Conservation (phyloP, 2,888 invertebrate species). For the Papilio gigon region DNA sequence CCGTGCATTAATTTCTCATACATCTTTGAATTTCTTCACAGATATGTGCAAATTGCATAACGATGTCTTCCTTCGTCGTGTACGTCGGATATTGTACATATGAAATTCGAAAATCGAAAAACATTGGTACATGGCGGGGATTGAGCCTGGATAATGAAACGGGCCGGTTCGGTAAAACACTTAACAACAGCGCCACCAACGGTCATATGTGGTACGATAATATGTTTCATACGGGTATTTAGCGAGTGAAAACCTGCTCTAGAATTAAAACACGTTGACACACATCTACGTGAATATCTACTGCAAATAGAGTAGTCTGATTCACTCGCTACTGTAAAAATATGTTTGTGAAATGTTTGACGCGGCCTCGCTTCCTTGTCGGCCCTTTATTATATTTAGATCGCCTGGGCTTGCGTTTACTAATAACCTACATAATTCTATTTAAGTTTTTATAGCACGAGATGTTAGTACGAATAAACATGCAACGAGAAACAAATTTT, state of each 20-base stretch:
- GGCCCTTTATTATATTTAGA: conserved; percentile 43
- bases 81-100: too few relatives aligned
- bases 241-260: neutral
- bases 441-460: neutral
- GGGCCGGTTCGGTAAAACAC: too few relatives aligned
- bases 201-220: too few relatives aligned
- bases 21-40: too few relatives aligned
- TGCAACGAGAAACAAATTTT: neutral
- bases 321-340: conserved; percentile 47
- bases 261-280: conserved; percentile 7
- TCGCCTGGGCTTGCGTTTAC: conserved; percentile 17
- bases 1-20: too few relatives aligned
- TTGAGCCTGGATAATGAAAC: too few relatives aligned
- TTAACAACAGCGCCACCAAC: too few relatives aligned
- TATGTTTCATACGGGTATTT: neutral
- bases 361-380: conserved; percentile 45
- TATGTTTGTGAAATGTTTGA: conserved; percentile 39
- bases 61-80: too few relatives aligned
- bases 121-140: too few relatives aligned
- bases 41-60: too few relatives aligned
- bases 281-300: conserved; percentile 5
- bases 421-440: conserved; percentile 18
- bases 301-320: conserved; percentile 49
- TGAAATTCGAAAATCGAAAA: too few relatives aligned
- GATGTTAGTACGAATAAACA: neutral